Evolutionary conservation across 1,140 invertebrate species (phyloP), one percentile per base, ranked within the genome.

Genomic region (Hesperophylax magnus): DNA sequence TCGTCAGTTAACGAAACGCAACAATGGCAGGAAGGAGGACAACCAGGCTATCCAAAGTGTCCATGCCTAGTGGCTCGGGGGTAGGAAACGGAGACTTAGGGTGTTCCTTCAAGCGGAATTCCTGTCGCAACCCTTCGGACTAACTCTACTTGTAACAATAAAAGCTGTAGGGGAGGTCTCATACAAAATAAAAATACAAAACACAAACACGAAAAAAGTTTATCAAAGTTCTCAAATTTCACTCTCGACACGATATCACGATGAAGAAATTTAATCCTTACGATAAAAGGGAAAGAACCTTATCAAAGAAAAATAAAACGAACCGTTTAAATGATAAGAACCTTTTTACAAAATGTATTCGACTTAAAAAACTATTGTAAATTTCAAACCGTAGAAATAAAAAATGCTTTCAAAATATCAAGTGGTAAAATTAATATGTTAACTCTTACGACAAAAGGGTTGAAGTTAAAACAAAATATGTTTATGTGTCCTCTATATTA

Each of bases 21-120:
- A 69, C 65, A 69, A 69, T 69, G 31, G 65, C 65, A 69, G 65
- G 65, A 69, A 39, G 65, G 58, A 20, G 58, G 39, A 61, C 58
- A 24, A 24, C 39, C 39, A 9, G 39, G 39, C 39, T 47, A 47
- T 47, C 39, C 39, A 47, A 47, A 14, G 39, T 47, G 39, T 61
- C 58, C 58, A 61, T 61, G 65, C 24, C 65, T 20, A 34, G 31
- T 47, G 17, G 34, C 17, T n/a, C 17, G 24, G 65, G 65, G 65
- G 65, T 69, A 69, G 65, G 65, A 67, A 34, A 67, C 63, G n/a
- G 63, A 11, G 31, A 18, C 65, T 69, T 52, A 52, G 65, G 65
- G 65, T 69, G 65, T 69, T 34, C 65, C 31, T 31, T 39, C 31
- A 20, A 69, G 65, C 65, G 65, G 27, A 39, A 39, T 69, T 69